Evolutionary conservation across 2,797 vertebrate species (phyloP).

Genomic region (Halcyon leucocephala): DNA sequence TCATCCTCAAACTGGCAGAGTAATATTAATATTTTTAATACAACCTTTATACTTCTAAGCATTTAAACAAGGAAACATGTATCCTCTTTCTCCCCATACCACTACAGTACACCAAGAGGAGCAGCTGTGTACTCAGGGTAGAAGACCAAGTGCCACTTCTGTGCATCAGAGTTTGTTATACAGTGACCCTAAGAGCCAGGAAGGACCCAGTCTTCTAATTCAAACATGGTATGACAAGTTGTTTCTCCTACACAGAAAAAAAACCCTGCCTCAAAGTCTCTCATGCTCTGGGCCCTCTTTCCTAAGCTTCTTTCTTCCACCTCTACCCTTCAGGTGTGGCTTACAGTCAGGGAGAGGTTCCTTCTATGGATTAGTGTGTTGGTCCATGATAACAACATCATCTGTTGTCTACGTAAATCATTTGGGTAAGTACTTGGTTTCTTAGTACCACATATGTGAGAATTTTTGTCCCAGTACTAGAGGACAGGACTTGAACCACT

Average conservation of each 20-base stretch:
- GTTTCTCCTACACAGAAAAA: neutral
- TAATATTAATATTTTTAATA: neutral
- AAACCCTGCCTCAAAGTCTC: neutral
- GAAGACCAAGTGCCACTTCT: neutral
- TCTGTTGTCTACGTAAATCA: neutral
- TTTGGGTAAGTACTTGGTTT: neutral
- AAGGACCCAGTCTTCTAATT: neutral
- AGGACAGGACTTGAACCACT: neutral
- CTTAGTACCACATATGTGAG: neutral
- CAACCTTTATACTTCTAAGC: neutral
- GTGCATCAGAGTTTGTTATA: neutral
- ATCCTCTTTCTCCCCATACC: neutral
- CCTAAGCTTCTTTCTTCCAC: neutral
- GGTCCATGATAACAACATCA: neutral
- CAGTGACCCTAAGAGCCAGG: neutral
- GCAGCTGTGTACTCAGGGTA: neutral
- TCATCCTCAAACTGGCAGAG: neutral
- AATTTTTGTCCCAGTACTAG: neutral
- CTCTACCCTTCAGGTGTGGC: neutral
- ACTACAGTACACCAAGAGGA: fast-evolving
- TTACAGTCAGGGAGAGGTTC: neutral
- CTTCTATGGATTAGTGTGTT: neutral
- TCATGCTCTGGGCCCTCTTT: neutral
- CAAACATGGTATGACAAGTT: neutral
- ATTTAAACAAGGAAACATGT: fast-evolving